Conservation (phyloP, 2,113 vertebrate species). For the Stigmatopora argus region DNA sequence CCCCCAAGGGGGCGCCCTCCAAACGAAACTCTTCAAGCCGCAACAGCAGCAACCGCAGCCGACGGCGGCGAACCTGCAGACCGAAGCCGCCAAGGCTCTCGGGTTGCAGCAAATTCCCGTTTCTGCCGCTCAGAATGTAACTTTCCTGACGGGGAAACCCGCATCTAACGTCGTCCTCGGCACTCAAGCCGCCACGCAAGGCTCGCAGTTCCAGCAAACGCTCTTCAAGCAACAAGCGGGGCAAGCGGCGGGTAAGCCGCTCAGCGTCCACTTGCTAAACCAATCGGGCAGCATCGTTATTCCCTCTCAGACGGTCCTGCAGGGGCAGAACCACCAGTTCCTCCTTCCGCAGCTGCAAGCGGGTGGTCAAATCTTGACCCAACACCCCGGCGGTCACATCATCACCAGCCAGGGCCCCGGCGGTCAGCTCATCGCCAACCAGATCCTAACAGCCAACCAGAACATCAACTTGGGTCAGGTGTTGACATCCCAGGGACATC, state of each 20-base stretch:
- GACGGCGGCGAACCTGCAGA: constrained; percentile 73
- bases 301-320: constrained; percentile 83
- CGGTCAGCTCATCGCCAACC: constrained; percentile 85
- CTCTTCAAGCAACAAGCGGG: constrained; percentile 77
- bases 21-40: constrained; percentile 82
- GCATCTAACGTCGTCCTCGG: constrained; percentile 85
- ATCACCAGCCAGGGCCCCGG: constrained; percentile 81
- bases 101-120: constrained; percentile 78
- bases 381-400: constrained; percentile 79
- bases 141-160: constrained; percentile 84
- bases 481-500: constrained; percentile 79
- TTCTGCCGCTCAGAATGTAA: constrained; percentile 80
- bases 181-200: constrained; percentile 70
- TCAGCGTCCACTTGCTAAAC: constrained; percentile 89
- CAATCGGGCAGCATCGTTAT: constrained; percentile 91
- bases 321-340: constrained; percentile 89
- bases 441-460: constrained; percentile 88
- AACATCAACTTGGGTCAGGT: constrained; percentile 88
- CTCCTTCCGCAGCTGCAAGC: constrained; percentile 81
- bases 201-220: constrained; percentile 74
- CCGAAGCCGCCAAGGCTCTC: constrained; percentile 74
- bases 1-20: constrained; percentile 76
- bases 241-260: constrained; percentile 79
- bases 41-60: constrained; percentile 53
- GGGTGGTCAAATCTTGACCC: constrained; percentile 82